Conservation (phyloP, 2,113 vertebrate species). For the Stigmatopora nigra region DNA sequence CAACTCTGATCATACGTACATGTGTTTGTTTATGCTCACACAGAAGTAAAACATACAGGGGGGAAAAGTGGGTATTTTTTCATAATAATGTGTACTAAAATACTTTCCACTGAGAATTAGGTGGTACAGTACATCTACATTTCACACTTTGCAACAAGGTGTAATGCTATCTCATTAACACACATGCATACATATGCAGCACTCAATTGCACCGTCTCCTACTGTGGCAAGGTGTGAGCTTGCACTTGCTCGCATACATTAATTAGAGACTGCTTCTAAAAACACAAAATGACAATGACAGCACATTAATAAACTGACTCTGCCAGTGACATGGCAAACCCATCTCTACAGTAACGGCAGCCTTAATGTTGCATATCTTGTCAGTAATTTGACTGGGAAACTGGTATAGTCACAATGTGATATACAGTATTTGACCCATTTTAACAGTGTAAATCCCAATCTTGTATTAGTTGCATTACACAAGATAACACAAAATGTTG, state of each 20-base stretch:
- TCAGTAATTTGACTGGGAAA: constrained; percentile 22
- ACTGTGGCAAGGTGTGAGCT: constrained; percentile 53
- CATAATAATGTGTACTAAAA: constrained; percentile 4
- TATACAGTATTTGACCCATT: neutral
- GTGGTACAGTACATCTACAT: constrained; percentile 5
- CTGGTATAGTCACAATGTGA: constrained; percentile 21
- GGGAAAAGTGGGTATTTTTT: neutral
- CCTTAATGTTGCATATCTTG: constrained; percentile 42
- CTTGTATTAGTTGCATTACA: no score
- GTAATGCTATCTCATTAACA: constrained; percentile 28
- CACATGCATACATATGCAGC: constrained; percentile 19
- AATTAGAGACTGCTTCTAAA: constrained; percentile 50
- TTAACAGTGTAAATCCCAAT: neutral
- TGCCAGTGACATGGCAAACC: constrained; percentile 24
- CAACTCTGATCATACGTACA: constrained; percentile 31
- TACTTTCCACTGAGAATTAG: constrained; percentile 12
- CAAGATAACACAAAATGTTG: no score
- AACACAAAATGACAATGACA: constrained; percentile 40
- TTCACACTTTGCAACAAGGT: constrained; percentile 40
- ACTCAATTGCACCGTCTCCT: constrained; percentile 30
- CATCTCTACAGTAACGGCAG: constrained; percentile 26
- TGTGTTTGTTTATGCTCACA: constrained; percentile 33
- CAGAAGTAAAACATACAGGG: constrained; percentile 11
- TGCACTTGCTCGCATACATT: constrained; percentile 60
- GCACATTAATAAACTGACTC: constrained; percentile 43